Base-by-base conservation (phyloP, 2,888 invertebrate species). In the Drosophila villosipedis region DNA sequence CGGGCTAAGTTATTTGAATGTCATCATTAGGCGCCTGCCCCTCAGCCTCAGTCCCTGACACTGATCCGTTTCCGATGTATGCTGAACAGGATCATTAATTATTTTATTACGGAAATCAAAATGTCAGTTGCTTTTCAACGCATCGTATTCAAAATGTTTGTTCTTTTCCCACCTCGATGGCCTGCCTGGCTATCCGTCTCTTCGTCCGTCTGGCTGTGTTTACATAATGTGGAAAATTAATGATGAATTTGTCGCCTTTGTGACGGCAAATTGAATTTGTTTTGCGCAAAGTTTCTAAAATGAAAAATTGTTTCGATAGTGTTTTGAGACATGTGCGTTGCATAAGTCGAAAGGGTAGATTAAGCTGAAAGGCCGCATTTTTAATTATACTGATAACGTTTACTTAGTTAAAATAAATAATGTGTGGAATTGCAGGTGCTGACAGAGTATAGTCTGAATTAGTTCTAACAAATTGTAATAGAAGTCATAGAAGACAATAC, bases 61-160 rank as follows among this genome's bases (percentile, higher is more conserved):
- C 72, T 89, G 89, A 85, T 85, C 85, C 89, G 76, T 76, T 80
- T 85, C 70, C 84, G 80, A 84, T 72, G 71, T 39, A 52, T 25
- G 39, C 54, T 49, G 68, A 25, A 25, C 28, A 39, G 41, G 81
- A 84, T 91, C 90, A 89, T 89, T 89, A 89, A 89, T 89, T 89
- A 89, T 83, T 88, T 91, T 90, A 91, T 91, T 90, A 85, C 90
- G 90, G 83, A 88, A 91, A 91, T 88, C 91, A 85, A 90, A 91
- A 90, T 90, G 91, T 91, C 88, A 91, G 91, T 72, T 64, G 69
- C 78, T 65, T 86, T 84, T 90, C 91, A 89, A 67, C 90, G 63
- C 75, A 22, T 62, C 43, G 73, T 72, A 60, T 67, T 80, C 80
- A 73, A 76, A 87, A 76, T 90, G 91, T 76, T 86, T 89, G 67